Base-by-base conservation (phyloP, 37 sponge, comb jelly and placozoan species). In the Lycopodina hypogea region DNA sequence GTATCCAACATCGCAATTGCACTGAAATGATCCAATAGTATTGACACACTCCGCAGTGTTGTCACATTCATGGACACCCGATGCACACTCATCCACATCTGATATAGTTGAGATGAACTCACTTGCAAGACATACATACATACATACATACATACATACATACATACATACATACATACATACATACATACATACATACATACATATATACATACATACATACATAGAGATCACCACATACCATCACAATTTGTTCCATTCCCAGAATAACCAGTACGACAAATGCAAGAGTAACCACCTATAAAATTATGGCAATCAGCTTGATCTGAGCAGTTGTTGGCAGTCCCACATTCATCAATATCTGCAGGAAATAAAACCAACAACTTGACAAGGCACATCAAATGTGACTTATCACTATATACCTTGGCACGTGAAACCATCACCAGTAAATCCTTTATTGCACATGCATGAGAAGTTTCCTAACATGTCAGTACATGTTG, bases 41-140 rank as follows among this genome's bases (percentile, higher is more conserved):
- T 74, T 75, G 56, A 37, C 12, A 34, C 80, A 79, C 39, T 51
- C 41, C 35, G 80, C 80, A 68, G 68, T 69, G 2, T 30, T 11
- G 36, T 68, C 56, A 53, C 80, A 79, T n/a, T 55, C 41, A 1
- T 40, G 39, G 34, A 0, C 23, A 8, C 30, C 38, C 22, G 51
- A 14, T 36, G 0, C 56, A 58, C 84, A 84, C 50, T 76, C 68
- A 77, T 84, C 32, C 0, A 68, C 37, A 76, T 84, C 84, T 76
- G 30, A 53, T 41, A n/a, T 14, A 41, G 34, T 38, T 58, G 14
- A 30, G 4, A 60, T n/a, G 11, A 60, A 26, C 4, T 26, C 24
- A 11, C 19, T 60, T n/a, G 24, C 61, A 60, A n/a, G 17, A 53
- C 55, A 53, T 22, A 60, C 61, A 60, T 22, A 60, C 61, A 60